These are phyloP conservation scores for Anneissia japonica DNA, from an alignment of 35 echinoderm and acorn worm species.

Conservation along the genomic window DNA sequence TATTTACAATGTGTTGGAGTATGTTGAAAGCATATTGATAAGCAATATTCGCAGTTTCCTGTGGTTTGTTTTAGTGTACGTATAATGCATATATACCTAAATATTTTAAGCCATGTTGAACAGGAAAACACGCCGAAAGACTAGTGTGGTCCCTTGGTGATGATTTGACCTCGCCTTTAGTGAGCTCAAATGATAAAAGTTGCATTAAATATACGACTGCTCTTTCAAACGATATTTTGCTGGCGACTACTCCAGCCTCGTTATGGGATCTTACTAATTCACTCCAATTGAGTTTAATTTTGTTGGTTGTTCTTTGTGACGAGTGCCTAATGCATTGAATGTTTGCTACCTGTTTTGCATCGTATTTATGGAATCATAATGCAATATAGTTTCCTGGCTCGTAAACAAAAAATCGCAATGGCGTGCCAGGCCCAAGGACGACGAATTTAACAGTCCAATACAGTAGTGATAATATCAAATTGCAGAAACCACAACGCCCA, in stretches of 20 bases:
- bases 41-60: neutral
- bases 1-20: no score
- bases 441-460: neutral
- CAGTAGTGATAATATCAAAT: no score
- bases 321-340: neutral
- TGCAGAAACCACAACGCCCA: no score
- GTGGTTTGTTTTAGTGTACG: neutral
- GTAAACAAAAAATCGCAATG: neutral
- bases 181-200: neutral
- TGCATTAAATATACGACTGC: neutral
- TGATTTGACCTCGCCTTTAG: neutral
- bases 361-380: neutral
- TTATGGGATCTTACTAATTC: neutral
- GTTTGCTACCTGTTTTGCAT: neutral
- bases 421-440: neutral
- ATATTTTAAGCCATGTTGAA: neutral
- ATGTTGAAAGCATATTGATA: no score
- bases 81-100: neutral
- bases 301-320: neutral
- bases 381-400: neutral
- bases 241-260: neutral
- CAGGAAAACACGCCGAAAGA: neutral
- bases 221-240: neutral
- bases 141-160: neutral
- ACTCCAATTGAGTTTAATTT: neutral